Evolutionary conservation across 2,797 vertebrate species (phyloP).

Genomic region (Xiphorhynchus erythropygius): DNA sequence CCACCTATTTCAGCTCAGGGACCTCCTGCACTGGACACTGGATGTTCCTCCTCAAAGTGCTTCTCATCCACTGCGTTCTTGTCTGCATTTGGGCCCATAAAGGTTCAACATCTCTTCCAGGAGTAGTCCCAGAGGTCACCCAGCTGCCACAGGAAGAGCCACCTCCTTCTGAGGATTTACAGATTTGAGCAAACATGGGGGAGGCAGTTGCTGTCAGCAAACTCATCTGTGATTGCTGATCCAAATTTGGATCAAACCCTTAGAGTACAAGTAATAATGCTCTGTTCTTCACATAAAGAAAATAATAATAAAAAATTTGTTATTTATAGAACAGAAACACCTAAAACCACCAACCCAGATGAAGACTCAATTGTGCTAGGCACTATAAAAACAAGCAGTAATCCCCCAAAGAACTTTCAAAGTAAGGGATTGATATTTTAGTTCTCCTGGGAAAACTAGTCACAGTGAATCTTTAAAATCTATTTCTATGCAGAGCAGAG

Average conservation of each 20-base stretch:
- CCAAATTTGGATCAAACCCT: neutral
- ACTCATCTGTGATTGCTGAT: neutral
- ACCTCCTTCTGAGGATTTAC: neutral
- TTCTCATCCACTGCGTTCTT: fast-evolving
- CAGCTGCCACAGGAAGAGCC: neutral
- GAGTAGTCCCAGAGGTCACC: neutral
- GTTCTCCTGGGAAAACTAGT: neutral
- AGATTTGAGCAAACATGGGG: neutral
- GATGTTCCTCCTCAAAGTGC: neutral
- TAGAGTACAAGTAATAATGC: neutral
- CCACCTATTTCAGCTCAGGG: neutral
- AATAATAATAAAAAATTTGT: neutral
- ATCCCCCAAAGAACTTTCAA: neutral
- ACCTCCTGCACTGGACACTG: neutral
- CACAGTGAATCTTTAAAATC: neutral
- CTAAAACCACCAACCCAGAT: neutral
- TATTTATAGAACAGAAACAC: neutral
- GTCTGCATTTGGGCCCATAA: neutral
- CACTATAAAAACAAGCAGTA: neutral
- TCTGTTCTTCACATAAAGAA: neutral
- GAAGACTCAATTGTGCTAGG: neutral
- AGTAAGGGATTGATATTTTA: neutral
- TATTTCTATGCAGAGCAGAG: neutral
- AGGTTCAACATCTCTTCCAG: neutral
- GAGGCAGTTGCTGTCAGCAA: neutral